Evolutionary conservation across 2,113 vertebrate genomes (phyloP).

Genomic region (Rissa tridactyla): DNA sequence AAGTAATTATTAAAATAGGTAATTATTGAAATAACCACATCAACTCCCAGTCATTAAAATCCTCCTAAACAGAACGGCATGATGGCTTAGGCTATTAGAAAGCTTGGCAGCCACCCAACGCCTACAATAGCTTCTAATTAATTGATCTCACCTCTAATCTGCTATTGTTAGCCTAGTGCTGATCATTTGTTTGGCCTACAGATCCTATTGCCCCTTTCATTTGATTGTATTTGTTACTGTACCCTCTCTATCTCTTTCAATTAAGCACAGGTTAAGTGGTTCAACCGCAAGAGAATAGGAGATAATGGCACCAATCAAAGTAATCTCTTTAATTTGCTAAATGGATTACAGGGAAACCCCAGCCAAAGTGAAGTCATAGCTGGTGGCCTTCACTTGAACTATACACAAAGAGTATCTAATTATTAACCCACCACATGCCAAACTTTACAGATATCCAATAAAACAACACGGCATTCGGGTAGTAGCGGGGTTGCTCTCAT

Average conservation of each 20-base stretch:
- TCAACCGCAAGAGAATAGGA: slow-evolving; percentile 85
- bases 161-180: slow-evolving; percentile 83
- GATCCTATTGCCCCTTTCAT: slow-evolving; percentile 84
- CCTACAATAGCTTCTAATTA: slow-evolving; percentile 87
- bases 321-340: slow-evolving; percentile 90
- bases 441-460: slow-evolving; percentile 54
- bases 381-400: slow-evolving; percentile 86
- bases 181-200: slow-evolving; percentile 86
- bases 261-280: slow-evolving; percentile 92
- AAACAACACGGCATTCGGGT: slow-evolving; percentile 1
- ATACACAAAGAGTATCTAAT: slow-evolving; percentile 80
- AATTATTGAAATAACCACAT: slow-evolving; percentile 85
- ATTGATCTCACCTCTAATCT: slow-evolving; percentile 89
- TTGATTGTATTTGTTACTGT: slow-evolving; percentile 89
- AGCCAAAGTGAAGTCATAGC: slow-evolving; percentile 86
- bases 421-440: slow-evolving; percentile 81
- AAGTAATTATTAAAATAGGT: slow-evolving; percentile 87
- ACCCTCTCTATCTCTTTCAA: slow-evolving; percentile 88
- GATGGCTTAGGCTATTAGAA: slow-evolving; percentile 83
- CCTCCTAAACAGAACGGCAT: slow-evolving; percentile 78
- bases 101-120: slow-evolving; percentile 82
- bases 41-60: slow-evolving; percentile 84
- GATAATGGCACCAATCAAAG: slow-evolving; percentile 88
- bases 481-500: neutral
- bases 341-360: slow-evolving; percentile 88